Base-by-base conservation (phyloP, 2,888 invertebrate genomes). In the Boloria selene region DNA sequence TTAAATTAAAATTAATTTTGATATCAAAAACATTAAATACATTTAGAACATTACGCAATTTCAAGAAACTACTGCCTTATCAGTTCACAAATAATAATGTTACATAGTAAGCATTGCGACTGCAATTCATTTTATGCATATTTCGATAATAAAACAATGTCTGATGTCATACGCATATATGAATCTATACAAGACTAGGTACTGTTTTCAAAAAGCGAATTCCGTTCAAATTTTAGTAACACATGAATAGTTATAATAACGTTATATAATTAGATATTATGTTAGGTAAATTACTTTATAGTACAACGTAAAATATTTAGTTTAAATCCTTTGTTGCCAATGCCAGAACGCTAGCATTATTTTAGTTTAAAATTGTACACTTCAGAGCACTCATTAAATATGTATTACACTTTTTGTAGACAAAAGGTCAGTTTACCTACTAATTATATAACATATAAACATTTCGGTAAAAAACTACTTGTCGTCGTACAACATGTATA, bases 131-230 rank as follows among this genome's bases (percentile, higher is more conserved):
- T 55, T 13, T 52, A 62, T 68, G 62, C 62, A 58, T 49, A 59
- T 68, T 65, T 51, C 44, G 51, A 58, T 52, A 50, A 59, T 50
- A 53, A 38, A 64, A 60, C 52, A 59, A 59, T 26, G 22, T 50
- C 18, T 44, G 59, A 60, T 52, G 55, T 65, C 65, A 54, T 56
- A 13, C 17, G 47, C 22, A 49, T 53, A 63, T 45, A 64, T n/a
- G n/a, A 61, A 54, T 49, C 47, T 53, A 49, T 26, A 31, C 55
- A 64, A 64, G 64, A 53, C 56, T 52, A 62, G 62, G 51, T 67
- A n/a, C 13, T 49, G 16, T 10, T 49, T 49, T 31, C 7, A 13
- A 14, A 31, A 49, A 16, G 26, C 16, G 5, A 47, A 17, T 5
- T 26, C 17, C 13, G 17, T 22, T 4, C 22, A 22, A n/a, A 56